Percentiles rank a stretch among this genome's conserved stretches.
Conservation (phyloP, 2,113 vertebrate genomes). For the Genyomyrus donnyi region DNA sequence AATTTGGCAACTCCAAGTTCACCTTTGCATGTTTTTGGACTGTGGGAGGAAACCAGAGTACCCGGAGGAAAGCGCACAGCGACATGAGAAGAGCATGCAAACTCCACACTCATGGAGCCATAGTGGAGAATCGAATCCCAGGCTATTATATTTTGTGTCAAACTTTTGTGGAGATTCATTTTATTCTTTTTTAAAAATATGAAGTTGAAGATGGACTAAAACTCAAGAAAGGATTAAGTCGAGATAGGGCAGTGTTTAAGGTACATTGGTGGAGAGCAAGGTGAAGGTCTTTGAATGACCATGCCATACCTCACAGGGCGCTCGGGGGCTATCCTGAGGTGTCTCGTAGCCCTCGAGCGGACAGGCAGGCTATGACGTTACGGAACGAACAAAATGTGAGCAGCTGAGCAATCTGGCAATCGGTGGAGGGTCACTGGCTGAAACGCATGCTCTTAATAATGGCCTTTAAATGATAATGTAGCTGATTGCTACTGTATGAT, state of each 20-base stretch:
- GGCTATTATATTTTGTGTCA: neutral
- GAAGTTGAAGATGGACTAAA: neutral
- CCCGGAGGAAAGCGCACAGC: neutral
- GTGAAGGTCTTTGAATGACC: neutral
- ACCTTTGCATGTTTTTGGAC: neutral
- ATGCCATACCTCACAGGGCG: neutral
- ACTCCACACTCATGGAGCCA: neutral
- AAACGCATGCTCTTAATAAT: neutral
- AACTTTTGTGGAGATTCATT: neutral
- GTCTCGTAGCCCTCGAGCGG: neutral
- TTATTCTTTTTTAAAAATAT: neutral
- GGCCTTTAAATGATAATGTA: neutral
- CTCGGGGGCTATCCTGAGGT: neutral
- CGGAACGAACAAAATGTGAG: neutral
- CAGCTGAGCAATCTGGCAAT: neutral
- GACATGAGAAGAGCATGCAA: neutral
- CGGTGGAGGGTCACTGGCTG: neutral
- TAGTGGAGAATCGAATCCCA: neutral
- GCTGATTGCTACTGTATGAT: neutral
- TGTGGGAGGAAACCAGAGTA: neutral
- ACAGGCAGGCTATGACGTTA: neutral
- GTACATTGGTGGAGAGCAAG: neutral
- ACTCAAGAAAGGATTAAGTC: neutral
- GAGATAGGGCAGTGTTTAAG: neutral
- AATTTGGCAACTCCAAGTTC: neutral